Conservation (phyloP, 2,888 invertebrate genomes). For the Drosophila planitibia region DNA sequence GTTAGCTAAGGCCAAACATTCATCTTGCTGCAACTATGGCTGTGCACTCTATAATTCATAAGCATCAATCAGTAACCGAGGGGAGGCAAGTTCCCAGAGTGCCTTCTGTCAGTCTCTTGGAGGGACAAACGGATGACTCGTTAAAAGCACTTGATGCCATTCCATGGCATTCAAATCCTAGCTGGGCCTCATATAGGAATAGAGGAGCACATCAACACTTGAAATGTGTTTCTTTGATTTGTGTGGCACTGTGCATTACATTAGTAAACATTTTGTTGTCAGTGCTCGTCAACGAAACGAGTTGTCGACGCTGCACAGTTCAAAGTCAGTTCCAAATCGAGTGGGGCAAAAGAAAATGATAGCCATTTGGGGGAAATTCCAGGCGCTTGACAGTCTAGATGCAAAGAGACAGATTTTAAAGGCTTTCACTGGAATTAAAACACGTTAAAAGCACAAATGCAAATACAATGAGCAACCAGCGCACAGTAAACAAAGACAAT, state of each 20-base stretch:
- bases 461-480: conserved; percentile 3
- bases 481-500: conserved; percentile 10
- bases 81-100: conserved; percentile 21
- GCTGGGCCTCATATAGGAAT: conserved; percentile 24
- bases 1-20: conserved; percentile 5
- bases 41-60: conserved; percentile 74
- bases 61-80: conserved; percentile 70
- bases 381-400: conserved; percentile 10
- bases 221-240: conserved; percentile 31
- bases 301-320: conserved; percentile 19
- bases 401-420: conserved; percentile 46
- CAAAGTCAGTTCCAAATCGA: neutral
- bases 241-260: conserved; percentile 67
- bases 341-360: neutral
- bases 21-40: conserved; percentile 14
- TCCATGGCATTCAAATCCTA: conserved; percentile 12
- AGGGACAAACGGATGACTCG: conserved; percentile 27
- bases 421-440: conserved; percentile 71
- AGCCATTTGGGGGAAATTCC: neutral
- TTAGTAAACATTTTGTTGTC: conserved; percentile 80
- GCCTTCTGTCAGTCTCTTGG: conserved; percentile 49
- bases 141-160: conserved; percentile 33
- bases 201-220: conserved; percentile 30
- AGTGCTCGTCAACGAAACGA: conserved; percentile 65
- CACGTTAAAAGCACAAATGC: conserved; percentile 12